Base-by-base conservation (phyloP, 1,140 invertebrate genomes). In the Hetaerina americana region DNA sequence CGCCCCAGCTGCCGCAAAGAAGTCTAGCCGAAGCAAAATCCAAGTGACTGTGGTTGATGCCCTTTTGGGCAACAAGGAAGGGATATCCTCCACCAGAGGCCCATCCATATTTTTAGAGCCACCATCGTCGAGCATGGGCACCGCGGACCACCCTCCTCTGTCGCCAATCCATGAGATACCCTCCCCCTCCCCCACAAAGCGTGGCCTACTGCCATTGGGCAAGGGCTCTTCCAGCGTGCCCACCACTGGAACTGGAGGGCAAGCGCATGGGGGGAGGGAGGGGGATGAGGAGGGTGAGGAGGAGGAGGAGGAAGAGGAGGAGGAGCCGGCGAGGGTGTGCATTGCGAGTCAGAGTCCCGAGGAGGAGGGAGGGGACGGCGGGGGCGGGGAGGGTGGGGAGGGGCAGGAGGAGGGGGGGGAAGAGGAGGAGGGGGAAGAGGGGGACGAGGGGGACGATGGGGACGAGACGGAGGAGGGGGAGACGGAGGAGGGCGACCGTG, bases 61-160 rank as follows among this genome's bases (percentile, higher is more conserved):
- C 26, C 78, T 88, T 5, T n/a, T n/a, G n/a, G n/a, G n/a, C n/a
- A 88, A 82, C 73, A 85, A 85, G n/a, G 86, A 88, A 73, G 86
- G 86, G 75, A 82, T 81, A 6, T 66, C 57, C 5, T 77, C 81
- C 15, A 74, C 40, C 10, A 76, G 77, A 69, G 78, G 80, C 79
- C 86, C 2, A 80, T 87, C 26, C 86, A 88, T 79, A 88, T 87
- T 57, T 57, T 57, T 57, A 10, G 40, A 26, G 87, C 88, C 15
- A 86, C 86, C 27, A 90, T 90, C 73, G 82, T 90, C 15, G 81
- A 91, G 28, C 89, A 92, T 83, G 87, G 90, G 71, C 89, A 89
- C 6, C 85, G 84, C 75, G 82, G 82, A 77, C 88, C 88, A 40
- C 88, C 87, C 75, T 88, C 88, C 78, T 18, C 82, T 91, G 69